Percentiles rank a stretch among this genome's conserved stretches.
Evolutionary conservation across 2,113 vertebrate genomes (phyloP).

Genomic region (Vireo altiloquus): DNA sequence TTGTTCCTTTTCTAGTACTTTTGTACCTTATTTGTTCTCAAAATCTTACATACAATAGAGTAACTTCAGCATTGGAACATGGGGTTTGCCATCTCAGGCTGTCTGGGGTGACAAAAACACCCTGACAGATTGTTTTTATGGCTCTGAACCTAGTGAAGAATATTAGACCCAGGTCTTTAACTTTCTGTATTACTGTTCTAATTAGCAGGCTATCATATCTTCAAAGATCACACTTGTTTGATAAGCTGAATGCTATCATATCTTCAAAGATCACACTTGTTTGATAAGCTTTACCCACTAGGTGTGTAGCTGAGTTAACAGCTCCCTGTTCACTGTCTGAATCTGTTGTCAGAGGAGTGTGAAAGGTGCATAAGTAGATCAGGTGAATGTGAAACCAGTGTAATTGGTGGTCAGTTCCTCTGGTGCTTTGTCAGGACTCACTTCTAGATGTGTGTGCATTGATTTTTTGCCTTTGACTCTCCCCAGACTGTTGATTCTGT

Average conservation of each 20-base stretch:
- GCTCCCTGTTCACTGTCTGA: rapidly evolving
- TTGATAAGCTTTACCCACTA: not conserved
- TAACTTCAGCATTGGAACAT: not conserved
- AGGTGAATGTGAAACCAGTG: not conserved
- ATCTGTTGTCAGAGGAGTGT: not conserved
- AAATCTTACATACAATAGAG: not conserved
- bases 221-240: rapidly evolving
- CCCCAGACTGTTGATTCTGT: not conserved
- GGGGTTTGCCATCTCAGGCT: not conserved
- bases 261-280: rapidly evolving
- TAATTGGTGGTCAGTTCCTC: not conserved
- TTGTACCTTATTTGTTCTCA: not conserved
- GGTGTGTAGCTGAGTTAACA: not conserved
- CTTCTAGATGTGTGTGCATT: not conserved
- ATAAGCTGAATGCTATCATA: not conserved
- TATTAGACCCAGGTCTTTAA: not conserved
- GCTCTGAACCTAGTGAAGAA: not conserved
- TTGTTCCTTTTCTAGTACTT: not conserved
- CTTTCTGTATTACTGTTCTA: not conserved
- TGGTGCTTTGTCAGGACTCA: not conserved
- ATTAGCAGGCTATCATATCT: not conserved
- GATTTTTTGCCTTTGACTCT: not conserved
- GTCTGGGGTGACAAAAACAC: not conserved
- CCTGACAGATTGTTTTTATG: not conserved
- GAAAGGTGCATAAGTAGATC: not conserved